Conservation (phyloP, 2,888 invertebrate species). For the Rhopalosiphum nymphaeae region DNA sequence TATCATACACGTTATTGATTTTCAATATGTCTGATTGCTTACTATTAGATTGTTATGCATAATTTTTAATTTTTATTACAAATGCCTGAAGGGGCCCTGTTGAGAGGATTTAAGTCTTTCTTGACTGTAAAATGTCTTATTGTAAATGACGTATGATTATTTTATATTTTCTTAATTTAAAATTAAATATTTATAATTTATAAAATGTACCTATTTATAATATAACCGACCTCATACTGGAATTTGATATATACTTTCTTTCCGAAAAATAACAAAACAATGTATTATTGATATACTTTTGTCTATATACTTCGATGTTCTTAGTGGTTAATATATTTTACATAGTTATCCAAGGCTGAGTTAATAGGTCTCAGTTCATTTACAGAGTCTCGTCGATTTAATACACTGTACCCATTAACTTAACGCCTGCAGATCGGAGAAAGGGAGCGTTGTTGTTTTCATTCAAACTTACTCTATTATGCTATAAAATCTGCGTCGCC, state of each 20-base stretch:
- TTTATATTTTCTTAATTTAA: not conserved
- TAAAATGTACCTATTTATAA: not conserved
- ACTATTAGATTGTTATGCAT: not conserved
- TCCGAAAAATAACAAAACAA: not conserved
- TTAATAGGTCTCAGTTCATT: constrained; percentile 16
- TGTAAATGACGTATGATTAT: not conserved
- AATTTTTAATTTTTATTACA: not conserved
- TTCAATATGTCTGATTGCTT: not conserved
- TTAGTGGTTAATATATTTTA: not conserved
- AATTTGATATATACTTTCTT: not conserved
- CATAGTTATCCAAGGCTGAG: not conserved
- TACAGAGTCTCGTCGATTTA: not conserved
- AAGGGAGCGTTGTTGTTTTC: not conserved
- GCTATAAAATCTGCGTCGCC: not conserved
- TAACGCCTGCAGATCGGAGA: not conserved
- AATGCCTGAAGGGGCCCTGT: not conserved
- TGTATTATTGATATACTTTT: not conserved
- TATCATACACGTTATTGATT: not conserved
- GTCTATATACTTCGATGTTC: not conserved
- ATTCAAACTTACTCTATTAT: constrained; percentile 10
- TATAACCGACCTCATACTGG: not conserved
- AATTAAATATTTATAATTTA: not conserved
- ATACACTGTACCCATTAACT: constrained; percentile 24
- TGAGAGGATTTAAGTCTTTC: not conserved
- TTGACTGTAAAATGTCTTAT: not conserved